phyloP scores from a whole-genome alignment of 2,797 vertebrate genomes.

The Neomorphus geoffroyi region DNA sequence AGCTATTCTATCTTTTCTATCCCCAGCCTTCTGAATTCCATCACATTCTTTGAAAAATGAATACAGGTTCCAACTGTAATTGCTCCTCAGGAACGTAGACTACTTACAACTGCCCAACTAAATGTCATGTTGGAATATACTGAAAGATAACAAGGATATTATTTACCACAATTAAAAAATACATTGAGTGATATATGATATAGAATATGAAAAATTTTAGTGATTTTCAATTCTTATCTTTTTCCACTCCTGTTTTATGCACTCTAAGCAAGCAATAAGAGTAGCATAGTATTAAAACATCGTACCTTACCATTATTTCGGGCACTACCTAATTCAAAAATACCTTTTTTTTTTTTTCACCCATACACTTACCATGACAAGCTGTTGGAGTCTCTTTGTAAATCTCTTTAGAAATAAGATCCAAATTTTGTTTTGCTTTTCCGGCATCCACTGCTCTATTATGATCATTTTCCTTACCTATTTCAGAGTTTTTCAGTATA shows the following conservation, averaged over 20 bases:
- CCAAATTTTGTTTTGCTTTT: neutral
- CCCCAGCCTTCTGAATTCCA: neutral
- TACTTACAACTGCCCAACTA: neutral
- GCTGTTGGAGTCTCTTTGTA: neutral
- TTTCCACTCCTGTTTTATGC: neutral
- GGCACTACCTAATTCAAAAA: neutral
- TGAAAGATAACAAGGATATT: neutral
- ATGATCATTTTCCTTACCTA: neutral
- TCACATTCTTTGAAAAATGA: neutral
- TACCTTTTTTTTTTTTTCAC: neutral
- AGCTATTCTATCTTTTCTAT: neutral
- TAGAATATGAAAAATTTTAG: neutral
- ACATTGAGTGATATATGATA: neutral
- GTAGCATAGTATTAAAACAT: neutral
- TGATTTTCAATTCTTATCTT: neutral
- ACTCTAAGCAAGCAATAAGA: neutral
- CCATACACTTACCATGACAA: conserved; percentile 37
- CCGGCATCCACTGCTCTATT: neutral
- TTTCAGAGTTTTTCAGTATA: neutral
- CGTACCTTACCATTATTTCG: neutral
- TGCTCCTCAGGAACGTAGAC: neutral
- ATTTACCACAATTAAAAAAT: neutral
- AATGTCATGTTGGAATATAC: neutral
- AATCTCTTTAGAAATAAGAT: neutral
- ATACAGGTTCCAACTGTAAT: neutral